Percentiles rank a stretch among this genome's conserved stretches.
Conservation (phyloP, 2,888 invertebrate species). For the Catocala sponsa region DNA sequence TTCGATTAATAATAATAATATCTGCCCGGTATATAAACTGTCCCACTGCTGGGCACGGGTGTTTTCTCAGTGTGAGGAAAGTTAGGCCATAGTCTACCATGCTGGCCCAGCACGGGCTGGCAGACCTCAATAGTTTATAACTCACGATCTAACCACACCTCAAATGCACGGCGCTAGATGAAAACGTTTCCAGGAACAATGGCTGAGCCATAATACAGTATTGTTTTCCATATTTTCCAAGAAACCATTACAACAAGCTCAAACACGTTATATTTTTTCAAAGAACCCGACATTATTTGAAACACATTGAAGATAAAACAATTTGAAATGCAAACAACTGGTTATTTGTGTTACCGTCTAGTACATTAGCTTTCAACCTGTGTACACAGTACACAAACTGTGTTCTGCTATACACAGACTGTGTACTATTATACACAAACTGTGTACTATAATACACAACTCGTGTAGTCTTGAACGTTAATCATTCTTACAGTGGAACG, state of each 20-base stretch:
- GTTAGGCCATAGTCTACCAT: too few relatives aligned
- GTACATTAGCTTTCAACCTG: slow-evolving; percentile 35
- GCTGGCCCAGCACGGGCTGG: too few relatives aligned
- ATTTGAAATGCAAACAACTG: slow-evolving; percentile 33
- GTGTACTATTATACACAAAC: slow-evolving; percentile 12
- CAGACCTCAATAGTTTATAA: too few relatives aligned
- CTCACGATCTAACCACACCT: too few relatives aligned
- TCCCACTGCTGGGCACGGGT: too few relatives aligned
- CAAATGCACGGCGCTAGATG: too few relatives aligned
- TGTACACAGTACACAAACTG: slow-evolving; percentile 30
- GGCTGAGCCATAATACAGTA: too few relatives aligned
- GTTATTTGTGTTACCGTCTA: slow-evolving; percentile 22
- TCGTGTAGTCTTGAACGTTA: neutral
- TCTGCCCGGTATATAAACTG: too few relatives aligned
- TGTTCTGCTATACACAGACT: slow-evolving; percentile 28
- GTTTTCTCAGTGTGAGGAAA: too few relatives aligned
- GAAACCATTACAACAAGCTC: neutral
- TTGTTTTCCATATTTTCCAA: too few relatives aligned
- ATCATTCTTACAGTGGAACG: neutral
- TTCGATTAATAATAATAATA: too few relatives aligned
- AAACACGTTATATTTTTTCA: neutral
- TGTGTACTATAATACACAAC: neutral
- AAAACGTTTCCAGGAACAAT: too few relatives aligned
- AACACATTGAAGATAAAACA: slow-evolving; percentile 12
- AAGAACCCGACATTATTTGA: neutral